Conservation (phyloP, 2,888 invertebrate species). For the Apodemia duryi region DNA sequence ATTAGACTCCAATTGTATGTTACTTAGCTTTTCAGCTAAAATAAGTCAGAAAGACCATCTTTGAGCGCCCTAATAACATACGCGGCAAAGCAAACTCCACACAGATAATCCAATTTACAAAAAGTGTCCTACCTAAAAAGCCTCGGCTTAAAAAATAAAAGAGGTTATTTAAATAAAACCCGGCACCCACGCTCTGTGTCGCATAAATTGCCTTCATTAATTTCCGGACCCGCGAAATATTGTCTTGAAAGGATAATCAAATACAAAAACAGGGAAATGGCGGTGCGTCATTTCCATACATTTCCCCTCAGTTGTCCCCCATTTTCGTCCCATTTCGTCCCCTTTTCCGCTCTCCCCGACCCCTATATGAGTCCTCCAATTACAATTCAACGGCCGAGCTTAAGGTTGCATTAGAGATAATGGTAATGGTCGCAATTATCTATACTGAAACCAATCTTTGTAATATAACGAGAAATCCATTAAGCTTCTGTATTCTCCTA, state of each 20-base stretch:
- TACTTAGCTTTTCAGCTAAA: not conserved
- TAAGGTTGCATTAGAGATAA: constrained; percentile 65
- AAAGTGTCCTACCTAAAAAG: constrained; percentile 61
- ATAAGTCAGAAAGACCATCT: constrained; percentile 1
- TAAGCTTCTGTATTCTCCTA: constrained; percentile 8
- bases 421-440: constrained; percentile 45
- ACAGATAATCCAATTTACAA: constrained; percentile 66
- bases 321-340: constrained; percentile 57
- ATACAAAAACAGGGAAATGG: constrained; percentile 79
- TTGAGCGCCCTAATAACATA: constrained; percentile 29
- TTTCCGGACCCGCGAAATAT: constrained; percentile 78
- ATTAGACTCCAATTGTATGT: no score
- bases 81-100: constrained; percentile 38
- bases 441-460: constrained; percentile 30
- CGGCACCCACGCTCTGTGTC: constrained; percentile 63
- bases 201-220: constrained; percentile 79
- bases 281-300: constrained; percentile 78
- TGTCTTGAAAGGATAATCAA: constrained; percentile 80
- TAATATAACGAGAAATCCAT: constrained; percentile 23
- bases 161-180: constrained; percentile 75
- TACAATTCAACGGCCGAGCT: constrained; percentile 68
- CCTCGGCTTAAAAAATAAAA: constrained; percentile 51
- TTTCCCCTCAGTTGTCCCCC: constrained; percentile 49
- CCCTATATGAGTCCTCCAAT: constrained; percentile 76
- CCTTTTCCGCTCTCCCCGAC: constrained; percentile 61